A percentile compares a stretch with the other conserved stretches of the same genome.
Conservation (phyloP, 2,888 invertebrate species). For the Phengaris alcon region DNA sequence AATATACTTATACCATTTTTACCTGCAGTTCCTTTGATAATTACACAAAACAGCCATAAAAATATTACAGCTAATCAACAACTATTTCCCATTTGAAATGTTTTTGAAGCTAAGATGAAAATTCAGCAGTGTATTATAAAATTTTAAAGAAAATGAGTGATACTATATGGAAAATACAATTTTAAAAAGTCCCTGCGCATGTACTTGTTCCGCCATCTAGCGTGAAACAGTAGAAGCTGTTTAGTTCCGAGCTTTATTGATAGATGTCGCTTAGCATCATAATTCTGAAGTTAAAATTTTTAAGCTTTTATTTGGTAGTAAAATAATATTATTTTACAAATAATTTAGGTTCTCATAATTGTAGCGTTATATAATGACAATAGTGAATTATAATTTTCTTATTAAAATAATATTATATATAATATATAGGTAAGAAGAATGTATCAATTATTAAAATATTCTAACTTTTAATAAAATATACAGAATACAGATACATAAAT, state of each 20-base stretch:
- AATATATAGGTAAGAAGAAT: too few species aligned
- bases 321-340: neutral
- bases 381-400: too few species aligned
- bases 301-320: neutral
- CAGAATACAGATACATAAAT: too few species aligned
- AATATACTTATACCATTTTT: too few species aligned
- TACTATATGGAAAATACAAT: neutral
- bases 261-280: slow-evolving; percentile 35
- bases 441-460: too few species aligned
- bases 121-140: too few species aligned
- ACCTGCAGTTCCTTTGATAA: too few species aligned
- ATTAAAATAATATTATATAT: too few species aligned
- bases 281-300: neutral
- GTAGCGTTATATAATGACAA: too few species aligned
- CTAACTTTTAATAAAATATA: too few species aligned
- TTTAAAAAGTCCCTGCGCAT: slow-evolving; percentile 30
- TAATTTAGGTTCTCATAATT: too few species aligned
- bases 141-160: too few species aligned
- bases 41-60: neutral
- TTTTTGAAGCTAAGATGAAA: neutral
- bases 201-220: slow-evolving; percentile 36
- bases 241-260: slow-evolving; percentile 25
- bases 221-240: slow-evolving; percentile 14
- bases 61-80: neutral
- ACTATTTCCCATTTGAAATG: neutral